These are phyloP conservation scores for Toxonevra muliebris DNA, from an alignment of 2,888 invertebrate genomes.

Conservation along the genomic window DNA sequence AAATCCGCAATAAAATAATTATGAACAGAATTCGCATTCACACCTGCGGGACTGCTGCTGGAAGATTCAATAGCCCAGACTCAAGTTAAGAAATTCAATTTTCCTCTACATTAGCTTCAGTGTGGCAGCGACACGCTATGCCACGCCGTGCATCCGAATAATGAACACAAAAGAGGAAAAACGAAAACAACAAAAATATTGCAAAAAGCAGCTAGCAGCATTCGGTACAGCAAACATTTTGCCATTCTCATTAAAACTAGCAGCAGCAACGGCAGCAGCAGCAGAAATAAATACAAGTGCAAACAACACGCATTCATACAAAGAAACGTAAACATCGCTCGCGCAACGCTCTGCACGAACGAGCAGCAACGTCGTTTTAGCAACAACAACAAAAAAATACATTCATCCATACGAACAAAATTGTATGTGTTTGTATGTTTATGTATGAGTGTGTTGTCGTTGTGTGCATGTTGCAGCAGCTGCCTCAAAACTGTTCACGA, in stretches of 20 bases:
- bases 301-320: no score
- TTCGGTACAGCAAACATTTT: conserved; percentile 3
- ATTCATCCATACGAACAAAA: no score
- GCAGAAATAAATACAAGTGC: no score
- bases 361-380: neutral
- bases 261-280: neutral
- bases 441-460: conserved; percentile 23
- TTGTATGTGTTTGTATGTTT: conserved; percentile 13
- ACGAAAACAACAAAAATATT: conserved; percentile 12
- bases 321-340: neutral
- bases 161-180: no score
- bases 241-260: neutral
- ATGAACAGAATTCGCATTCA: neutral
- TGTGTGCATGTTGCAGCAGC: neutral
- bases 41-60: neutral
- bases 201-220: neutral
- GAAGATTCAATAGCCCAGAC: no score
- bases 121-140: conserved; percentile 19
- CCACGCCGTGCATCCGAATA: conserved; percentile 41
- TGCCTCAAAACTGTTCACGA: neutral
- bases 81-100: conserved; percentile 54
- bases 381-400: neutral
- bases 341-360: conserved; percentile 12
- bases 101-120: conserved; percentile 56
- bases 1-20: conserved; percentile 14